phyloP scores from a whole-genome alignment of 2,797 vertebrate genomes.

The Prunella strophiata region DNA sequence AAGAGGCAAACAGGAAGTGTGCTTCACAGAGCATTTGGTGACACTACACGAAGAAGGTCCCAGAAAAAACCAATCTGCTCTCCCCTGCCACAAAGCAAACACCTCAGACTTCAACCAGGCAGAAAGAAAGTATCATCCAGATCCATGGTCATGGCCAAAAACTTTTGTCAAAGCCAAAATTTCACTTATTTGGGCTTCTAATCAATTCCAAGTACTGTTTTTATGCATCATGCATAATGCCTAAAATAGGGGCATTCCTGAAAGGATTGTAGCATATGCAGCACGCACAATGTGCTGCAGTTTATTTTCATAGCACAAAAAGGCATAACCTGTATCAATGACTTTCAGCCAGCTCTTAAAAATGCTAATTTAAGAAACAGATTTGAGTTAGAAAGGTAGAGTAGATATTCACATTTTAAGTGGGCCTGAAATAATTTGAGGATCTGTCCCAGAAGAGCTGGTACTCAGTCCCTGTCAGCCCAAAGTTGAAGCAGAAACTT shows the following conservation, averaged over 20 bases:
- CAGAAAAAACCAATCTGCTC: neutral
- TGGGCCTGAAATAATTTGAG: neutral
- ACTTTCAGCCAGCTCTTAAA: neutral
- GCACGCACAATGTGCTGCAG: rapidly evolving
- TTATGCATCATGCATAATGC: neutral
- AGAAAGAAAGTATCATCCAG: neutral
- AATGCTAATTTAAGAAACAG: neutral
- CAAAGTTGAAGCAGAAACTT: neutral
- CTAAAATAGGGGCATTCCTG: neutral
- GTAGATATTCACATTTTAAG: neutral
- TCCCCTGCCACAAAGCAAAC: neutral
- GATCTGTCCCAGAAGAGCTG: neutral
- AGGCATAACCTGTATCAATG: neutral
- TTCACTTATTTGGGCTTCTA: neutral
- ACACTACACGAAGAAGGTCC: neutral
- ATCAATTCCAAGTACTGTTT: neutral
- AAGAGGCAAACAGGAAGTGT: neutral
- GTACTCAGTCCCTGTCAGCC: neutral
- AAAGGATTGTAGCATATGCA: neutral
- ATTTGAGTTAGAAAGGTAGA: neutral
- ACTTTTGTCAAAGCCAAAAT: neutral
- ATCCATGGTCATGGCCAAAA: neutral
- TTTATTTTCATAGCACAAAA: neutral
- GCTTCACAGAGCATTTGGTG: neutral
- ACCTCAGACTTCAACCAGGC: neutral